Evolutionary conservation across 2,113 vertebrate species (phyloP).

Genomic region (Melanotaenia duboulayi): DNA sequence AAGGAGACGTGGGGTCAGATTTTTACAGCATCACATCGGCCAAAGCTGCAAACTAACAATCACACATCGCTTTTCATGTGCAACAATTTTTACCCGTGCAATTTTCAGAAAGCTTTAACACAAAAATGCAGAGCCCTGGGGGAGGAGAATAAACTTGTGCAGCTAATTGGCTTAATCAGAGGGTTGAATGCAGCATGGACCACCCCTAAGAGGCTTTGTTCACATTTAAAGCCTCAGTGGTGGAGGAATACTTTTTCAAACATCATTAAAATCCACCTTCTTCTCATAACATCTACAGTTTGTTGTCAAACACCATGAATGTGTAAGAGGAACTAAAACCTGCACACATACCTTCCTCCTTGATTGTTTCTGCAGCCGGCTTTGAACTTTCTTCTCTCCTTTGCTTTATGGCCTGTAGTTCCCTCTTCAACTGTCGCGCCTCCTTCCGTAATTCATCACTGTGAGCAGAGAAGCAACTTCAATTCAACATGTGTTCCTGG

Average conservation of each 20-base stretch:
- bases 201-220: slow-evolving; percentile 49
- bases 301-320: slow-evolving; percentile 7
- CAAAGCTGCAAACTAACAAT: slow-evolving; percentile 59
- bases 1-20: slow-evolving; percentile 37
- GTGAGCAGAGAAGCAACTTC: slow-evolving; percentile 59
- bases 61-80: slow-evolving; percentile 38
- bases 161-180: slow-evolving; percentile 73
- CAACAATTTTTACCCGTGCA: slow-evolving; percentile 52
- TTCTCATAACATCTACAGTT: slow-evolving; percentile 12
- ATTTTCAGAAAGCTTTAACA: slow-evolving; percentile 49
- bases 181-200: slow-evolving; percentile 62
- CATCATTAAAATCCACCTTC: slow-evolving; percentile 2
- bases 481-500: not conserved
- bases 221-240: slow-evolving; percentile 23
- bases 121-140: slow-evolving; percentile 64
- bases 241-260: slow-evolving; percentile 16
- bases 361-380: slow-evolving; percentile 72
- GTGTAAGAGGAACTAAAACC: slow-evolving; percentile 9
- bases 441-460: slow-evolving; percentile 96
- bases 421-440: slow-evolving; percentile 92
- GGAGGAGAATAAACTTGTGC: slow-evolving; percentile 39
- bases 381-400: slow-evolving; percentile 86
- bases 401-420: slow-evolving; percentile 93
- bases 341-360: slow-evolving; percentile 81
- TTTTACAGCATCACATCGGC: slow-evolving; percentile 30